Base-by-base conservation (phyloP, 2,888 invertebrate species). In the Tetragonula carbonaria region DNA sequence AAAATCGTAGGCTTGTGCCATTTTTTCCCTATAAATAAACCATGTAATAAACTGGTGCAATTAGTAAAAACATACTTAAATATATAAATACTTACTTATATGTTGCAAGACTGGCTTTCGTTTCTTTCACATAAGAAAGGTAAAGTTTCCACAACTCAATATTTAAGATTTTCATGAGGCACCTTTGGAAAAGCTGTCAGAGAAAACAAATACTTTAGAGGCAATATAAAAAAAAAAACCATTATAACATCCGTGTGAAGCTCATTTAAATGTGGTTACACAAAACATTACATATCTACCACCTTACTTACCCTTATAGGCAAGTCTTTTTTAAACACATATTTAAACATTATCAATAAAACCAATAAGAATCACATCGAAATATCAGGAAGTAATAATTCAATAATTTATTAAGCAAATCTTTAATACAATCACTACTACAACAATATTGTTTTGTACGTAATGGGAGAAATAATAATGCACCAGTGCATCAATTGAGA, bases 1-100 rank as follows among this genome's bases (percentile, higher is more conserved):
- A 95, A 99, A 99, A 95, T 99, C 99, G 94, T 99, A 99, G 0
- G 99, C 99, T 94, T 99, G 99, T 0, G 99, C 99, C 98, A 99
- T 98, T 95, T 99, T 99, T 95, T 99, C 99, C 93, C 99, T 99
- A 93, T 33, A 94, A 93, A 94, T 87, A 51, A 80, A 82, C 85
- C 77, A 55, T 78, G 62, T 62, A 18, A 76, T 66, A 51, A 21
- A 38, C 72, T 59, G 13, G 13, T 45, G 4, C 6, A 72, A 70
- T 38, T 55, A 63, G 28, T 65, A 57, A 53, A 23, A 38, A 78
- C 65, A 21, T 13, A 33, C 18, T 8, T 71, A 78, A 79, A 62
- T 33, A 74, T 67, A 77, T 57, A 68, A 74, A 23, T 91, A 96
- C 97, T 95, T 96, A 98, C 98, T 98, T 98, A 95, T 98, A 99